phyloP scores from a whole-genome alignment of 2,797 vertebrate genomes.

The Muraenolepis orangiensis region DNA sequence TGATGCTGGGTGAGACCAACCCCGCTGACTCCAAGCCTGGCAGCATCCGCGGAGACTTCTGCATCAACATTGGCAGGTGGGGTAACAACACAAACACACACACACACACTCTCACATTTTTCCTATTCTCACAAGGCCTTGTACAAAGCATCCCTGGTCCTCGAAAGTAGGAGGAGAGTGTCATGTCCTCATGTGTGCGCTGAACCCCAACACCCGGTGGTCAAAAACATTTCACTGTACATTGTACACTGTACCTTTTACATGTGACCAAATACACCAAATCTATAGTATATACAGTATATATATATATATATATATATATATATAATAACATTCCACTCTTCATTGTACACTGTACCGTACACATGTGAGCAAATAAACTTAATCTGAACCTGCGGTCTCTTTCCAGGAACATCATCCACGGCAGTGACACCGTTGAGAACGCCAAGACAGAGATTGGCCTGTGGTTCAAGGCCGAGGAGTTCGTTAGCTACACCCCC shows the following conservation, averaged over 20 bases:
- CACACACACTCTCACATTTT: background rate
- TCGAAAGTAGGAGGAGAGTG: background rate
- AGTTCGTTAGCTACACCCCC: conserved; percentile 77
- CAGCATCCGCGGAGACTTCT: conserved; percentile 93
- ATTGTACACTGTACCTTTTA: too few species aligned
- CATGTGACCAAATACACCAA: too few species aligned
- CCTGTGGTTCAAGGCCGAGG: conserved; percentile 86
- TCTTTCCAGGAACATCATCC: conserved; percentile 86
- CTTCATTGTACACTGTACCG: too few species aligned
- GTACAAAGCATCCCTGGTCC: background rate
- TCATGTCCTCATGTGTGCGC: background rate
- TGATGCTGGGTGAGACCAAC: conserved; percentile 96
- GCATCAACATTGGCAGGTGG: conserved; percentile 90
- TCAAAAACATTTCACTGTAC: too few species aligned
- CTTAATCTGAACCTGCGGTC: too few species aligned
- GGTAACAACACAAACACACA: background rate
- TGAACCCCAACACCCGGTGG: background rate
- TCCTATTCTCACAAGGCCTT: background rate
- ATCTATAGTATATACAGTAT: too few species aligned
- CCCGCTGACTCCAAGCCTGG: conserved; percentile 91
- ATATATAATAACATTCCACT: too few species aligned
- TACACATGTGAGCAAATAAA: too few species aligned
- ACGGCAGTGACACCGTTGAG: conserved; percentile 88
- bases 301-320: too few species aligned
- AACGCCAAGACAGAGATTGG: conserved; percentile 84